Conservation (phyloP, 2,797 vertebrate genomes). For the Centroberyx gerrardi region DNA sequence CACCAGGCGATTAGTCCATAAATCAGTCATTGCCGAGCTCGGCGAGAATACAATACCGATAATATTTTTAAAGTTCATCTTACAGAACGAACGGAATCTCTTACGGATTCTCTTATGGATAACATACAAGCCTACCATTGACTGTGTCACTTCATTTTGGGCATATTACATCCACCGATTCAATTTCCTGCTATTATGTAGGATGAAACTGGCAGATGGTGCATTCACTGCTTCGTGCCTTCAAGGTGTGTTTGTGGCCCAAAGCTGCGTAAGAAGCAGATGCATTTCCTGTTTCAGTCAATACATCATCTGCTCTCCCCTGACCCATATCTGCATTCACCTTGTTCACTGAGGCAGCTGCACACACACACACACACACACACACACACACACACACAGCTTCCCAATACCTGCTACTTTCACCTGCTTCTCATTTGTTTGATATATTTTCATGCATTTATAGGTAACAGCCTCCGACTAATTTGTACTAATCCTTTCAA, state of each 20-base stretch:
- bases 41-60: slow-evolving; percentile 13
- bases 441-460: slow-evolving; percentile 60
- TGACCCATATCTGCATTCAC: slow-evolving; percentile 58
- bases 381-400: slow-evolving; percentile 14
- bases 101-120: slow-evolving; percentile 1
- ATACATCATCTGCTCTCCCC: slow-evolving; percentile 59
- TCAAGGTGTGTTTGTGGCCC: slow-evolving; percentile 47
- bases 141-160: background rate
- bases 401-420: slow-evolving; percentile 30
- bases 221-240: slow-evolving; percentile 36
- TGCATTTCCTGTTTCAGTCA: slow-evolving; percentile 55
- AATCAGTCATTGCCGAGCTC: slow-evolving; percentile 25
- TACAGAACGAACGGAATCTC: background rate
- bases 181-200: slow-evolving; percentile 27
- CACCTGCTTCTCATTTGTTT: slow-evolving; percentile 46
- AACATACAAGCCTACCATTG: background rate
- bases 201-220: slow-evolving; percentile 51
- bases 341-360: slow-evolving; percentile 32
- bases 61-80: slow-evolving; percentile 5
- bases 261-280: slow-evolving; percentile 39
- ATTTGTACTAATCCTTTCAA: slow-evolving; percentile 69
- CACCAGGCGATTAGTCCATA: slow-evolving; percentile 22
- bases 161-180: slow-evolving; percentile 2
- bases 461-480: slow-evolving; percentile 65
- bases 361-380: slow-evolving; percentile 3